Evolutionary conservation across 2,888 invertebrate genomes (phyloP), one percentile per base, ranked within the genome.

Genomic region (Acleris holmiana): DNA sequence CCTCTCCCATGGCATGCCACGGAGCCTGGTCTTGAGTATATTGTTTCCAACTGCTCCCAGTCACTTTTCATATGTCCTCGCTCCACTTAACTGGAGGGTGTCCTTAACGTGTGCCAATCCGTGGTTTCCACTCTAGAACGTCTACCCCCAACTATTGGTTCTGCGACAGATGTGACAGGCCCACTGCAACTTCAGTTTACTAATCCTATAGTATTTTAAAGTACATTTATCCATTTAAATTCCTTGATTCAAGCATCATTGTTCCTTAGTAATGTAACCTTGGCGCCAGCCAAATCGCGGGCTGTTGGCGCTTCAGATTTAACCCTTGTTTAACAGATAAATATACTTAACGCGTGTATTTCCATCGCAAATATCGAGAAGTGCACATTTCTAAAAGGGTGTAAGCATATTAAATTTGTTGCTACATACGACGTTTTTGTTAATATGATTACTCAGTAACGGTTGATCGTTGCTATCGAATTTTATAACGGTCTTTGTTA

Each of bases 401-500:
- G 71, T 76, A 74, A 61, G 68, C 77, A 71, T 75, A 76, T 76
- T 77, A 75, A 44, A 25, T 25, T 50, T 58, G 29, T 17, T 54
- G 44, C 50, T 55, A 59, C 46, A 46, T 10, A 44, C n/a, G 17
- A 19, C 29, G 4, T 51, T 29, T 49, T 57, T 25, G 18, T 19
- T 49, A 35, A 51, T 29, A 44, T 17, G 18, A 29, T 18, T 50
- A 6, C 17, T 54, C 51, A 47, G 40, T 64, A 64, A 54, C 59
- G 59, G 59, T 54, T n/a, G 50, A 2, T n/a, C 48, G 55, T 62
- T 49, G 21, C 41, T 49, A 48, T 60, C 44, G 49, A 60, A 55
- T 84, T 82, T 82, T 80, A 74, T 83, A 83, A 83, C 83, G 80
- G 82, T 82, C 76, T 79, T 76, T 78, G 79, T 79, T 15, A 19